Conservation (phyloP, 2,888 invertebrate genomes). For the Sphaerophoria rueppellii region DNA sequence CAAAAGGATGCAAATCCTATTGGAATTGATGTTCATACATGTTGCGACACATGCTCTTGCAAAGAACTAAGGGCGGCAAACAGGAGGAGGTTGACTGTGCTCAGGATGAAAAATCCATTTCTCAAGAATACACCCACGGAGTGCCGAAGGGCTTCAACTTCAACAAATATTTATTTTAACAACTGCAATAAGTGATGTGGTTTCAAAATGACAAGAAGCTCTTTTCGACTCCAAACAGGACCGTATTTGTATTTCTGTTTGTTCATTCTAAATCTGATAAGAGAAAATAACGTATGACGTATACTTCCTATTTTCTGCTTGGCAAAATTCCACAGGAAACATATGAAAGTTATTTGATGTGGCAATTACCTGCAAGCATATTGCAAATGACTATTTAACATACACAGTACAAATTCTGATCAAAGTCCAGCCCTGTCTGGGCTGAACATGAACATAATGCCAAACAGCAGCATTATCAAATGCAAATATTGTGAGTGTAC, state of each 20-base stretch:
- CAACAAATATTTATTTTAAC: constrained; percentile 71
- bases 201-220: constrained; percentile 18
- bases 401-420: not conserved
- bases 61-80: constrained; percentile 9
- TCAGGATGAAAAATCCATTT: constrained; percentile 7
- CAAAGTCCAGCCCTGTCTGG: constrained; percentile 16
- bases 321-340: too few relatives aligned
- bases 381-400: too few relatives aligned
- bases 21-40: constrained; percentile 72
- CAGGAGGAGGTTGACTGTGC: not conserved
- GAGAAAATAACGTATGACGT: too few relatives aligned
- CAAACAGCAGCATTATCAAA: constrained; percentile 56
- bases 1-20: constrained; percentile 73
- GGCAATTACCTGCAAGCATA: too few relatives aligned
- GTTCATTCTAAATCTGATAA: too few relatives aligned
- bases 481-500: constrained; percentile 70
- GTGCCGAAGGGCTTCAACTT: constrained; percentile 20
- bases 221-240: constrained; percentile 25
- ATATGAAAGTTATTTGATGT: too few relatives aligned
- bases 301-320: too few relatives aligned
- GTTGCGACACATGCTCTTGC: constrained; percentile 70
- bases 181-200: constrained; percentile 44
- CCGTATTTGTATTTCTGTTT: not conserved
- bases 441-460: constrained; percentile 44
- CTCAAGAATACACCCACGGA: constrained; percentile 19